Evolutionary conservation across 2,113 vertebrate species (phyloP).

Genomic region (Rhineura floridana): DNA sequence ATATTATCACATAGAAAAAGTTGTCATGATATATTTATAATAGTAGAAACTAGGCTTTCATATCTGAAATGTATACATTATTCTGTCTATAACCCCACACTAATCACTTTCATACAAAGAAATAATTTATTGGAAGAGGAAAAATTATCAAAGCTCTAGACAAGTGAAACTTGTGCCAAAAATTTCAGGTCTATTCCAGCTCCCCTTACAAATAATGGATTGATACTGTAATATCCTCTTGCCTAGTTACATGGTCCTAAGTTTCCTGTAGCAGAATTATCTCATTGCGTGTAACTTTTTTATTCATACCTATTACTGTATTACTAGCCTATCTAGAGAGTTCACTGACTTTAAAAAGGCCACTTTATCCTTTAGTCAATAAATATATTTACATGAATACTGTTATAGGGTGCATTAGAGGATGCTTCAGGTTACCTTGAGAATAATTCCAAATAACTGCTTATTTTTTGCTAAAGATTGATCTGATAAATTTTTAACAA

Average conservation of each 20-base stretch:
- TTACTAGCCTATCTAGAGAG: not conserved
- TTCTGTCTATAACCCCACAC: not conserved
- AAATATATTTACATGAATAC: too few species aligned
- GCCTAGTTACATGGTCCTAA: slow-evolving; percentile 18
- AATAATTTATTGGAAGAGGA: not conserved
- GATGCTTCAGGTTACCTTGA: not conserved
- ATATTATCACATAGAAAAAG: too few species aligned
- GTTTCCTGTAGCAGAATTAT: not conserved
- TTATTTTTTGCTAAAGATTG: slow-evolving; percentile 44
- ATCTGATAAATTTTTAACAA: slow-evolving; percentile 27
- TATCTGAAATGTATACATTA: not conserved
- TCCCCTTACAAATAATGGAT: not conserved
- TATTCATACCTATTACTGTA: not conserved
- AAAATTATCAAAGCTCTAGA: not conserved
- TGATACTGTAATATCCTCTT: slow-evolving; percentile 25
- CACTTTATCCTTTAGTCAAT: not conserved
- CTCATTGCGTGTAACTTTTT: not conserved
- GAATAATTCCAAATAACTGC: not conserved
- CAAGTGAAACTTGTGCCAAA: not conserved
- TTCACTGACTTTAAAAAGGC: slow-evolving; percentile 15
- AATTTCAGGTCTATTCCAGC: not conserved
- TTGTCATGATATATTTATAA: too few species aligned
- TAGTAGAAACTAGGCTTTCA: not conserved
- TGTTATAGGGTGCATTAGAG: slow-evolving; percentile 7
- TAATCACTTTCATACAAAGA: not conserved